Conservation (phyloP, 2,797 vertebrate genomes). For the Podarcis lilfordi region DNA sequence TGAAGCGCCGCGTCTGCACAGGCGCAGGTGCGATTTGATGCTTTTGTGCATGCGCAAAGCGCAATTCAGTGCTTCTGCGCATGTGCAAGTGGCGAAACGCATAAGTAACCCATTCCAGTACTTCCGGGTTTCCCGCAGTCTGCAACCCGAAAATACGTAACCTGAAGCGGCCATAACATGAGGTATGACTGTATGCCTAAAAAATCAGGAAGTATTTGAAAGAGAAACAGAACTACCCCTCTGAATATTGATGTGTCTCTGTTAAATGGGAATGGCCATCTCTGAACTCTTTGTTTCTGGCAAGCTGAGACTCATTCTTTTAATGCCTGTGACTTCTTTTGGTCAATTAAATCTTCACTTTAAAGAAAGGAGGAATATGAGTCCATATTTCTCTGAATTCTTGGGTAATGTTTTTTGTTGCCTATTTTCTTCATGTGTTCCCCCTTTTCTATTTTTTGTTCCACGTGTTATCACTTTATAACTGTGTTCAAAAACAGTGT, state of each 20-base stretch:
- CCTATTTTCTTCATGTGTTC: background rate
- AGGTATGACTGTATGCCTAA: background rate
- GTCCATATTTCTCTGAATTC: background rate
- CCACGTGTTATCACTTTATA: constrained; percentile 2
- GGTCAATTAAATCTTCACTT: constrained; percentile 15
- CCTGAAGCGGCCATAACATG: too few species aligned
- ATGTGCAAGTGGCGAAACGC: too few species aligned
- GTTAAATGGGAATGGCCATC: background rate
- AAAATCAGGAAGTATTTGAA: background rate
- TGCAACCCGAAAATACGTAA: too few species aligned
- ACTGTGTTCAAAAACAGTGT: constrained; percentile 23
- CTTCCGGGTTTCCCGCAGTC: too few species aligned
- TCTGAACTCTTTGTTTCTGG: background rate
- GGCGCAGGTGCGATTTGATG: too few species aligned
- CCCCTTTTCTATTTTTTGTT: background rate
- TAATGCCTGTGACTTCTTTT: background rate
- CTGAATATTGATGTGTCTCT: background rate
- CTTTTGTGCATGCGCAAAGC: too few species aligned
- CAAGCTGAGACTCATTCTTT: background rate
- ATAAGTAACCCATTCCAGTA: too few species aligned
- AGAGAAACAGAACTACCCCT: background rate
- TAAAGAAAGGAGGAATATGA: background rate
- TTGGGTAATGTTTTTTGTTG: background rate
- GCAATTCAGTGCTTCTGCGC: too few species aligned
- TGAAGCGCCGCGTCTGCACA: too few species aligned